Evolutionary conservation across 1,140 invertebrate genomes (phyloP), one percentile per base, ranked within the genome.

Genomic region (Drosophila carrolli): DNA sequence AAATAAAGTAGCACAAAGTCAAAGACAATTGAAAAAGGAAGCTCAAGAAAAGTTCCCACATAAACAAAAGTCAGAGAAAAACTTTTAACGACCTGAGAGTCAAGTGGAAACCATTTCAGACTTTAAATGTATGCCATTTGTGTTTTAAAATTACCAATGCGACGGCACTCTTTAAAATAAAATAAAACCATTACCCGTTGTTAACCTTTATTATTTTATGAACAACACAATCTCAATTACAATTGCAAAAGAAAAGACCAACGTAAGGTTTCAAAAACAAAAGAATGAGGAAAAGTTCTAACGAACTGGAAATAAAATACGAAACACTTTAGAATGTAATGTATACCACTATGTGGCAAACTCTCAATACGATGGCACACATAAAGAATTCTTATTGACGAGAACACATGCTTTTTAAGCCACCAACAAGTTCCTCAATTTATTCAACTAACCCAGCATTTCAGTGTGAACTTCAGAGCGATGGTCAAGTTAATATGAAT

Each of bases 401-500:
- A 43, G 7, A 44, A 44, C 65, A 66, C 61, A 66, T 68, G 65
- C 63, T 66, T 38, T 48, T 16, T 44, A 43, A 29, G 14, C 38
- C 47, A 16, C 29, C 3, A 11, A 32, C 63, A 68, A 68, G 47
- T 73, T 72, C 10, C 14, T 44, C 46, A 66, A 76, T 58, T 66
- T 75, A 76, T 76, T 58, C 44, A n/a, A 43, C 23, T 19, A 44
- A 40, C 32, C 51, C 48, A 53, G 16, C 41, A 46, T 66, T 58
- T 59, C 54, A 58, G 32, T 58, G 58, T 55, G 41, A 68, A 61
- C 68, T 67, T 40, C 27, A n/a, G 35, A 41, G 59, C 32, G 23
- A 2, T 40, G 51, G 50, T 44, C 51, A 38, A 68, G 55, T 59
- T 55, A 61, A 55, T 55, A 76, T 77, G 75, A 77, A 77, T 76